Evolutionary conservation across 2,113 vertebrate species (phyloP), one percentile per base, ranked within the genome.

Genomic region (Pampusana beccarii): DNA sequence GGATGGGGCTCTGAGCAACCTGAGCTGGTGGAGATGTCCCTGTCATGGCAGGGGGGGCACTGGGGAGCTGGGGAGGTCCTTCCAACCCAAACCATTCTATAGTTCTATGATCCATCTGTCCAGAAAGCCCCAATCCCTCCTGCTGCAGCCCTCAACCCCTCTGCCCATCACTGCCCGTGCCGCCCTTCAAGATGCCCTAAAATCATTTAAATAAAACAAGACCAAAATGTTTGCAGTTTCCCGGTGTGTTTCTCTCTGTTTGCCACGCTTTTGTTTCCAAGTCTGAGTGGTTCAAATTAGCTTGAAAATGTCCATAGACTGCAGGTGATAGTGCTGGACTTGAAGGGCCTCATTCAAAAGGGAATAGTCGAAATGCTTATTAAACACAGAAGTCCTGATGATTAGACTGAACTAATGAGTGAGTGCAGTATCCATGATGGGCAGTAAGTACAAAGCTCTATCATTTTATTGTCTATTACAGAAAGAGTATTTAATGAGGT

Each of bases 161-260:
- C 16, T 4, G 62, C 18, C 26, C 6, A 3, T 1, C 5, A 1
- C 56, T 34, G 61, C 24, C 72, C 20, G 0, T 1, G 11, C 5
- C 11, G 26, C 7, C 50, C 69, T 29, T 10, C 60, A 14, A 6
- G 21, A 20, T 3, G 24, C 16, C 6, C 26, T 4, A 2, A 6
- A 23, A 5, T 31, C 25, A 0, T 10, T n/a, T n/a, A 16, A 29
- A 40, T 21, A 16, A 71, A 34, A 18, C 25, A 11, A 67, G 67
- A 24, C 16, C 19, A 7, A 57, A 33, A 7, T 7, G 10, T 25
- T 40, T 10, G 9, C 2, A 2, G 3, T 4, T 18, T 9, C 31
- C 28, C 36, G 6, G 16, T 1, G 33, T 18, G 25, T 15, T 34
- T 26, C 42, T 28, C 6, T 15, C 62, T 2, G 50, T 7, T 21